Evolutionary conservation across 2,113 vertebrate genomes (phyloP).

Genomic region (Heterochromis multidens): DNA sequence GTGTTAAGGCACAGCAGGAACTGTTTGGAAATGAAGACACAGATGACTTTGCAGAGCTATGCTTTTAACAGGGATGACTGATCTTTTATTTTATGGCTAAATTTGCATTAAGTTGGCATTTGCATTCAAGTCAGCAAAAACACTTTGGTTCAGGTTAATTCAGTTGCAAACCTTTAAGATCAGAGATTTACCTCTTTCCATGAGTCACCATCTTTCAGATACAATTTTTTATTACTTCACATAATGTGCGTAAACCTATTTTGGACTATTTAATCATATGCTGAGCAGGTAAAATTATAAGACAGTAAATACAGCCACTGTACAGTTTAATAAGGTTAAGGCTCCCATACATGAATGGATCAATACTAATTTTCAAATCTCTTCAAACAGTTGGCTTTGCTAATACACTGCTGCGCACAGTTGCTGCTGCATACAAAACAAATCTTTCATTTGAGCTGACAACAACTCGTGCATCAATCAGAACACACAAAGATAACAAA

Average conservation of each 20-base stretch:
- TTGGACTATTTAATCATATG: neutral
- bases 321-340: neutral
- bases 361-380: neutral
- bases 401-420: neutral
- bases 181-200: neutral
- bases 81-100: neutral
- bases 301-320: neutral
- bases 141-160: neutral
- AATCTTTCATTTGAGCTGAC: neutral
- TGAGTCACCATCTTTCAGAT: neutral
- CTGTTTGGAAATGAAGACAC: neutral
- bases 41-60: neutral
- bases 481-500: neutral
- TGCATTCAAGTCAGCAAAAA: neutral
- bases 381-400: neutral
- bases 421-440: neutral
- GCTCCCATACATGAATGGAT: neutral
- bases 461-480: fast-evolving
- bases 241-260: neutral
- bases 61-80: neutral
- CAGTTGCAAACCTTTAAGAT: neutral
- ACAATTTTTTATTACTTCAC: neutral
- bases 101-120: neutral
- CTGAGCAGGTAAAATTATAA: neutral
- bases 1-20: neutral